These are phyloP conservation scores for Catharus bicknelli DNA, from an alignment of 2,113 vertebrate genomes.

Conservation along the genomic window DNA sequence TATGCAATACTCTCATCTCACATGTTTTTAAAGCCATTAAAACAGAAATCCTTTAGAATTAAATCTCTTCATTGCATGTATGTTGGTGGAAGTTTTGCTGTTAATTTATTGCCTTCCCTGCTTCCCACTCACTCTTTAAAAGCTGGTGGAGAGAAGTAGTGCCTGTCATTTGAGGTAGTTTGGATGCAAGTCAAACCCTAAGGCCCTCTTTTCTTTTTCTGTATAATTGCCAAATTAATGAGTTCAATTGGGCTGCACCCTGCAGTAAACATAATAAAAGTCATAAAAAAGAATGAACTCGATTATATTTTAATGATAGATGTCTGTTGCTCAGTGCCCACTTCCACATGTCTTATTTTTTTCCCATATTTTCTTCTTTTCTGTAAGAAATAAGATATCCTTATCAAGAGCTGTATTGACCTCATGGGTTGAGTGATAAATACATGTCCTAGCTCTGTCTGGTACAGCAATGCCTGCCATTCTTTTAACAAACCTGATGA, in stretches of 20 bases:
- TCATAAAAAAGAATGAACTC: constrained; percentile 71
- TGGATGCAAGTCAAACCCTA: constrained; percentile 65
- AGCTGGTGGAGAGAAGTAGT: constrained; percentile 20
- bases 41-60: background rate
- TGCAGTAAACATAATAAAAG: constrained; percentile 68
- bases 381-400: constrained; percentile 10
- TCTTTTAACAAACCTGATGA: constrained; percentile 44
- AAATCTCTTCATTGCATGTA: background rate
- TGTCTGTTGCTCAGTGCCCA: constrained; percentile 37
- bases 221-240: constrained; percentile 71
- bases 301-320: constrained; percentile 40
- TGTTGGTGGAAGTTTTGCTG: background rate
- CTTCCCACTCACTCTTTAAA: constrained; percentile 34
- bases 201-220: constrained; percentile 47
- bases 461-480: constrained; percentile 4
- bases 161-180: constrained; percentile 53
- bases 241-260: constrained; percentile 62
- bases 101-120: constrained; percentile 22
- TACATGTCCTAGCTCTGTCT: constrained; percentile 1
- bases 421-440: constrained; percentile 2
- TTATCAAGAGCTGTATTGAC: background rate
- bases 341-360: constrained; percentile 11
- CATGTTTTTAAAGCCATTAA: background rate
- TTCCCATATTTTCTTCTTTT: constrained; percentile 9
- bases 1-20: background rate